Evolutionary conservation across 2,888 invertebrate species (phyloP), one percentile per base, ranked within the genome.

Genomic region (Plebejus melissa): DNA sequence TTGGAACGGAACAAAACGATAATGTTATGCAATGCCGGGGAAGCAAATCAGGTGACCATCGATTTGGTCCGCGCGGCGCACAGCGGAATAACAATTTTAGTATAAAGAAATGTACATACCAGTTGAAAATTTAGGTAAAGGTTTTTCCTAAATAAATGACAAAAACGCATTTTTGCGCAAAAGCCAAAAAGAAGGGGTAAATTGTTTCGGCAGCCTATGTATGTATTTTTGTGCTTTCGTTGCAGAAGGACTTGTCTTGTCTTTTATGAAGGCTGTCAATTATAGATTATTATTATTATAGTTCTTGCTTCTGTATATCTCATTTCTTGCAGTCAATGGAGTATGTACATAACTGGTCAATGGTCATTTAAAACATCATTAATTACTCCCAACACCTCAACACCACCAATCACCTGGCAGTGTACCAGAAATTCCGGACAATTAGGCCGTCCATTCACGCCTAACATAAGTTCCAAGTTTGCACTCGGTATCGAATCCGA

Each of bases 401-500:
- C 13, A 32, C 22, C 65, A 65, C 16, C 32, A 11, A 32, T 36
- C 32, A 65, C 65, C 65, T 65, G 65, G 65, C 32, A 65, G 32
- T 36, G 65, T 32, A 65, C 32, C 65, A 65, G 65, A 36, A 65
- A 65, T 65, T 65, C 65, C 65, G 16, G 32, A 65, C 65, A 65
- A 65, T 65, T 65, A 65, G 65, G 28, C 28, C 65, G 5, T 65
- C 65, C 32, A 65, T 65, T 65, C 65, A 65, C 65, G 70, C 70
- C 41, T 5, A 13, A 38, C 32, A 36, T 9, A 70, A 41, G 70
- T 70, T 70, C 38, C n/a, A 71, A 71, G 46, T 71, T 75, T 57
- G 75, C 65, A 36, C 65, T 69, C 57, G 57, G 70, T 57, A 57
- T 75, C 69, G 38, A 54, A 36, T 38, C 11, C 38, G 75, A 54